Conservation (phyloP, 1,140 invertebrate species). For the Drosophila virilis region DNA sequence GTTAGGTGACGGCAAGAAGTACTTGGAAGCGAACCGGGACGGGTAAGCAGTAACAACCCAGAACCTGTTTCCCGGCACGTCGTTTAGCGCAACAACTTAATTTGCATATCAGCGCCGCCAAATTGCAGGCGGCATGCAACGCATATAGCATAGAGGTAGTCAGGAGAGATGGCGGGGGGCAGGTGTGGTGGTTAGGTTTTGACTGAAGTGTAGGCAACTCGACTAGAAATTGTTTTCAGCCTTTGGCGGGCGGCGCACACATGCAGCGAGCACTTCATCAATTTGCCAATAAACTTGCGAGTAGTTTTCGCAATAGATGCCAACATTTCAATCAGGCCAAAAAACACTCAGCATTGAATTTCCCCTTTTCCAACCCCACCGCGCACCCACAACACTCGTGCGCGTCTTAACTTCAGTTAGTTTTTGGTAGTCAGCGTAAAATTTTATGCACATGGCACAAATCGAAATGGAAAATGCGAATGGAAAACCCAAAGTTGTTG, state of each 20-base stretch:
- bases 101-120: slow-evolving; percentile 80
- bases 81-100: slow-evolving; percentile 82
- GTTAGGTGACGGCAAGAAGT: slow-evolving; percentile 5
- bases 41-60: slow-evolving; percentile 12
- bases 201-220: slow-evolving; percentile 50
- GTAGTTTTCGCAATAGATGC: slow-evolving; percentile 80
- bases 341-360: slow-evolving; percentile 51
- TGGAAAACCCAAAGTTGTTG: slow-evolving; percentile 71
- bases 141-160: slow-evolving; percentile 10
- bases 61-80: slow-evolving; percentile 77
- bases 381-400: background rate
- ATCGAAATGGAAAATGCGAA: slow-evolving; percentile 66
- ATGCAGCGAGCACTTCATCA: slow-evolving; percentile 72
- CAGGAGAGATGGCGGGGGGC: background rate
- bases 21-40: background rate
- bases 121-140: slow-evolving; percentile 80
- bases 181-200: background rate
- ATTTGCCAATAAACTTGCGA: slow-evolving; percentile 81
- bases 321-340: slow-evolving; percentile 78
- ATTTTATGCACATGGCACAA: slow-evolving; percentile 76
- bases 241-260: slow-evolving; percentile 55
- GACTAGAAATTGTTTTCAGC: slow-evolving; percentile 71
- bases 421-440: slow-evolving; percentile 68
- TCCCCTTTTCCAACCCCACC: background rate
- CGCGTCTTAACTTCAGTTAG: slow-evolving; percentile 19